Evolutionary conservation across 1,140 invertebrate species (phyloP).

Genomic region (Thalassaphorura encarpata): DNA sequence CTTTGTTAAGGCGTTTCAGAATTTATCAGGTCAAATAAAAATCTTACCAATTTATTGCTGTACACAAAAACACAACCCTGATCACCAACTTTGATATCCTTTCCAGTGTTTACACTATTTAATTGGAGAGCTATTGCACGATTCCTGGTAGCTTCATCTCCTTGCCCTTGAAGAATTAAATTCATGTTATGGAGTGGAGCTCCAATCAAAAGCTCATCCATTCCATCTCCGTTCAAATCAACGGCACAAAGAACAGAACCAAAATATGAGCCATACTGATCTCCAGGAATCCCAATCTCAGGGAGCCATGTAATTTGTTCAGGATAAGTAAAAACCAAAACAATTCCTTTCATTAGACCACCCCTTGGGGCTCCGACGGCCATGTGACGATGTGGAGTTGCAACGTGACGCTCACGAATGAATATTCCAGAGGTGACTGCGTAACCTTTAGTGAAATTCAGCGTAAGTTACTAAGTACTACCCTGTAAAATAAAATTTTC

Average conservation of each 20-base stretch:
- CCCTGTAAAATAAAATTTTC: too few relatives aligned
- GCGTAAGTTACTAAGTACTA: too few relatives aligned
- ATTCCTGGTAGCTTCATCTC: too few relatives aligned
- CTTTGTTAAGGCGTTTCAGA: too few relatives aligned
- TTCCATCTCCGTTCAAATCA: conserved; percentile 59
- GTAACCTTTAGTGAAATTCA: not conserved
- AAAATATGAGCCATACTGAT: conserved; percentile 9
- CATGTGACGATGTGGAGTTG: not conserved
- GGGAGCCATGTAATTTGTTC: not conserved
- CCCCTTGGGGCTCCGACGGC: conserved; percentile 1
- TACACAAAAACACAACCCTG: conserved; percentile 51
- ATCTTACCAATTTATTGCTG: not conserved
- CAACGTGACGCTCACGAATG: not conserved
- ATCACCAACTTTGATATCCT: conserved; percentile 51
- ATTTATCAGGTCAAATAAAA: too few relatives aligned
- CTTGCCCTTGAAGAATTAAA: not conserved
- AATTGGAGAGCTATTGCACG: too few relatives aligned
- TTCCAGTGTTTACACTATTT: conserved; percentile 65
- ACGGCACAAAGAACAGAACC: conserved; percentile 56
- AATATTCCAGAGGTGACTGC: not conserved
- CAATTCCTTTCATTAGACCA: not conserved
- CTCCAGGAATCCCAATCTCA: not conserved
- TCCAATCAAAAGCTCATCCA: conserved; percentile 38
- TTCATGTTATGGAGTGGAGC: conserved; percentile 42
- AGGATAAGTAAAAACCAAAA: conserved; percentile 4